Conservation (phyloP, 2,888 invertebrate species). For the Deilephila elpenor region DNA sequence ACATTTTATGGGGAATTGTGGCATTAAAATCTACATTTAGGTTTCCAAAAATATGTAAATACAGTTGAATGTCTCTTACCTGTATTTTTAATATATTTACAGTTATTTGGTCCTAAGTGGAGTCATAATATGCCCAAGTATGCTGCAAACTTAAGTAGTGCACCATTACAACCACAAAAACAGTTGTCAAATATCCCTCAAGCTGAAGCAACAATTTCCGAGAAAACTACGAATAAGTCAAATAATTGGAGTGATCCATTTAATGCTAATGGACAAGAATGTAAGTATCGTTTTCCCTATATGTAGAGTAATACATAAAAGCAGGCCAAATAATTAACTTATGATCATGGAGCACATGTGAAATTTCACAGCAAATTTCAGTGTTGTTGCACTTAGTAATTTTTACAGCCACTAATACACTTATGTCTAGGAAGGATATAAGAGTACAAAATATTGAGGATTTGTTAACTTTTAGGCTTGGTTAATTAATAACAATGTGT, state of each 20-base stretch:
- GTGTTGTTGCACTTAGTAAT: conserved; percentile 21
- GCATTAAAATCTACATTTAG: no score
- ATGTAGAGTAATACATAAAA: neutral
- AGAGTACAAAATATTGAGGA: neutral
- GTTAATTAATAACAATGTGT: conserved; percentile 49
- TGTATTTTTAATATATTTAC: conserved; percentile 51
- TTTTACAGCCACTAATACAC: conserved; percentile 27
- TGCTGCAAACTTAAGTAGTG: conserved; percentile 92
- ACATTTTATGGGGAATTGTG: no score
- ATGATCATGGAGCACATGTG: conserved; percentile 11
- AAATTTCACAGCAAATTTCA: conserved; percentile 15
- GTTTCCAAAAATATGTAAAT: no score
- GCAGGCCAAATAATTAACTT: neutral
- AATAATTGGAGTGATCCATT: conserved; percentile 74
- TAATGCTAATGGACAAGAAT: conserved; percentile 77
- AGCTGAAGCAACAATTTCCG: conserved; percentile 50
- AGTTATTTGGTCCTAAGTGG: conserved; percentile 94
- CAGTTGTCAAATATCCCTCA: conserved; percentile 69
- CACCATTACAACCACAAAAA: conserved; percentile 91
- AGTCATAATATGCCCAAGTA: conserved; percentile 92
- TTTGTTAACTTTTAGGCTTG: conserved; percentile 36
- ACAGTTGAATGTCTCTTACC: no score
- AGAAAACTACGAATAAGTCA: conserved; percentile 56
- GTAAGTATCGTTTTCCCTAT: conserved; percentile 60
- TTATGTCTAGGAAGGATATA: conserved; percentile 23